phyloP scores from a whole-genome alignment of 2,888 invertebrate species.

The Prosopocoilus inquinatus region DNA sequence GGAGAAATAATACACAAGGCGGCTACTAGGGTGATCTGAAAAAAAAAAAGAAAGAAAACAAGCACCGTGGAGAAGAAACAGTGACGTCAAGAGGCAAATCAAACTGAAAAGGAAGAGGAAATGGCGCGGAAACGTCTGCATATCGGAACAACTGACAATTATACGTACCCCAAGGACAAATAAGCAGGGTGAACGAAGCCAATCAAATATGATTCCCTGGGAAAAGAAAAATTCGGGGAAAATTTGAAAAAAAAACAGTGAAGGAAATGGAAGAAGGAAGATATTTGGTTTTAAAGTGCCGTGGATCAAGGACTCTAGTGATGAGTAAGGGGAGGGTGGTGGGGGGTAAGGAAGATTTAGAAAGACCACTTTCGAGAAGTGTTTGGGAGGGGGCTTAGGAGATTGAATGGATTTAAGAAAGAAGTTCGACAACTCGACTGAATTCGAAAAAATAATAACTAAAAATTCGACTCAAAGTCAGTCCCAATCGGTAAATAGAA shows the following conservation, averaged over 20 bases:
- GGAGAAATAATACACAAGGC: neutral
- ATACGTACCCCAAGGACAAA: neutral
- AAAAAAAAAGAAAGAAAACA: neutral
- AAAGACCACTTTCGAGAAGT: too few relatives aligned
- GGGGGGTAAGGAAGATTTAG: too few relatives aligned
- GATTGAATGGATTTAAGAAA: too few relatives aligned
- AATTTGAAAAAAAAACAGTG: neutral
- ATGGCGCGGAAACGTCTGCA: neutral
- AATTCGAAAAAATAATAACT: too few relatives aligned
- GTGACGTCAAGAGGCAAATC: neutral
- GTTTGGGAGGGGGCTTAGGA: too few relatives aligned
- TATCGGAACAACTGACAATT: neutral
- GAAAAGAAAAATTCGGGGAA: neutral
- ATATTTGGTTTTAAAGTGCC: neutral
- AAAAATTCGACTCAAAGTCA: too few relatives aligned
- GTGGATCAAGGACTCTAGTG: neutral
- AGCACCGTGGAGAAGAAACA: neutral
- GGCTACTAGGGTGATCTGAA: neutral
- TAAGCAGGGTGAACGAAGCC: neutral
- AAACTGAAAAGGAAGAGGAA: neutral
- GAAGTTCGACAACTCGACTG: too few relatives aligned
- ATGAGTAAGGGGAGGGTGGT: neutral
- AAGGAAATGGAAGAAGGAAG: neutral
- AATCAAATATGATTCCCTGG: too few relatives aligned
- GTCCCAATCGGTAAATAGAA: too few relatives aligned